Evolutionary conservation across 2,888 invertebrate genomes (phyloP).

Genomic region (Oligia strigilis): DNA sequence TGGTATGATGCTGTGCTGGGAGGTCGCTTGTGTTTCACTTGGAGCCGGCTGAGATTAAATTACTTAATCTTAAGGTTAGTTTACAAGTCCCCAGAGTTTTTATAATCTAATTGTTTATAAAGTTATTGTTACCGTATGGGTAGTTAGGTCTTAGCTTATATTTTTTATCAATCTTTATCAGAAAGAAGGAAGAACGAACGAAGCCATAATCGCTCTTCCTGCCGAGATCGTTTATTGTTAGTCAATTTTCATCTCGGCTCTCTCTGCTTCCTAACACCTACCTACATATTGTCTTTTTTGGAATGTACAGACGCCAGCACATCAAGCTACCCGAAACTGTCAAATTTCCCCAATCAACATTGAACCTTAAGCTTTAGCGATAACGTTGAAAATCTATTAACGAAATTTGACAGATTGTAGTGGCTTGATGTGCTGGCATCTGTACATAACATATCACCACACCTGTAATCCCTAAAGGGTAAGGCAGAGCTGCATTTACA

Average conservation of each 20-base stretch:
- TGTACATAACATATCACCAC: neutral
- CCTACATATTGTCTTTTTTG: neutral
- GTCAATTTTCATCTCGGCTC: neutral
- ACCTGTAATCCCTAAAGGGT: neutral
- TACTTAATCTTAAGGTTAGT: slow-evolving; percentile 9
- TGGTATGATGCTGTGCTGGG: neutral
- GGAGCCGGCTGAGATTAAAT: slow-evolving; percentile 40
- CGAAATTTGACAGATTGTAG: no score
- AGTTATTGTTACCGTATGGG: neutral
- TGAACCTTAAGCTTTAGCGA: no score
- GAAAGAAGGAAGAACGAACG: neutral
- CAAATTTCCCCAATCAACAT: no score
- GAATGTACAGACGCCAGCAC: neutral
- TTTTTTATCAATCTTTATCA: neutral
- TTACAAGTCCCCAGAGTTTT: neutral
- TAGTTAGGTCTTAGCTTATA: neutral
- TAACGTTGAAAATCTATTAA: no score
- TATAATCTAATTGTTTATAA: neutral
- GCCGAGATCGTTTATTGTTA: no score
- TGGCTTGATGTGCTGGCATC: no score
- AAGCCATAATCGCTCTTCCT: neutral
- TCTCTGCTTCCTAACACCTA: neutral
- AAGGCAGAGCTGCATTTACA: neutral
- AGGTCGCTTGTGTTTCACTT: slow-evolving; percentile 38
- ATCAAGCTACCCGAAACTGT: no score